phyloP scores from a whole-genome alignment of 2,888 invertebrate genomes.

The Apocheima hispidaria region DNA sequence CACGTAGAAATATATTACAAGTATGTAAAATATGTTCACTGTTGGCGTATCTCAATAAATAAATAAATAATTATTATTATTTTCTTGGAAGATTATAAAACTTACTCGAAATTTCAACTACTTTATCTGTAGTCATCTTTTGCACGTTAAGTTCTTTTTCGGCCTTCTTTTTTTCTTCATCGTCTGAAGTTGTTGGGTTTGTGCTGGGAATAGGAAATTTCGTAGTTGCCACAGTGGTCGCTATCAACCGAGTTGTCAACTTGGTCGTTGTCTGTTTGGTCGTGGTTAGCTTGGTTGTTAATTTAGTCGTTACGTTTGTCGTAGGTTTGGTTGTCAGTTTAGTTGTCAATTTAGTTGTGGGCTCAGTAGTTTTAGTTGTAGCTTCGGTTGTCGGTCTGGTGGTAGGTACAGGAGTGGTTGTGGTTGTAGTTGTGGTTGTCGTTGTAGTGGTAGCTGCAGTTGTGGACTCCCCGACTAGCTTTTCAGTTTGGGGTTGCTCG shows the following conservation, averaged over 20 bases:
- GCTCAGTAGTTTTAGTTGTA: conserved; percentile 29
- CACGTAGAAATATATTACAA: too few relatives aligned
- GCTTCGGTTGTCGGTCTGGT: conserved; percentile 34
- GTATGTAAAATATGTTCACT: too few relatives aligned
- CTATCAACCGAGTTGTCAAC: conserved; percentile 20
- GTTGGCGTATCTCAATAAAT: too few relatives aligned
- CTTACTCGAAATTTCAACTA: conserved; percentile 10
- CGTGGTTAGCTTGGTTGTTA: too few relatives aligned
- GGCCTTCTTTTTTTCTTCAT: conserved; percentile 25
- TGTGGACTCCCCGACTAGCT: conserved; percentile 54
- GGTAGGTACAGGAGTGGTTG: conserved; percentile 33
- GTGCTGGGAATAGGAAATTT: conserved; percentile 2
- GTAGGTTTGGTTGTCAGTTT: conserved; percentile 40
- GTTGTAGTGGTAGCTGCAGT: too few relatives aligned
- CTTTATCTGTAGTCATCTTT: conserved; percentile 13
- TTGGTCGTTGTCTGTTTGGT: conserved; percentile 30
- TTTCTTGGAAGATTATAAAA: neutral
- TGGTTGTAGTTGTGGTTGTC: neutral
- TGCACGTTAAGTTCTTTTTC: conserved; percentile 31
- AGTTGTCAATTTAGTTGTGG: conserved; percentile 40
- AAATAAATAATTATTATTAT: too few relatives aligned
- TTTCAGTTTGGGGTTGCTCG: conserved; percentile 59
- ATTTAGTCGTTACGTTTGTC: conserved; percentile 28
- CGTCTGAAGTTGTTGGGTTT: conserved; percentile 23
- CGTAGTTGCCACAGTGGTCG: conserved; percentile 24